Evolutionary conservation across 2,888 invertebrate species (phyloP).

Genomic region (Acronicta alni): DNA sequence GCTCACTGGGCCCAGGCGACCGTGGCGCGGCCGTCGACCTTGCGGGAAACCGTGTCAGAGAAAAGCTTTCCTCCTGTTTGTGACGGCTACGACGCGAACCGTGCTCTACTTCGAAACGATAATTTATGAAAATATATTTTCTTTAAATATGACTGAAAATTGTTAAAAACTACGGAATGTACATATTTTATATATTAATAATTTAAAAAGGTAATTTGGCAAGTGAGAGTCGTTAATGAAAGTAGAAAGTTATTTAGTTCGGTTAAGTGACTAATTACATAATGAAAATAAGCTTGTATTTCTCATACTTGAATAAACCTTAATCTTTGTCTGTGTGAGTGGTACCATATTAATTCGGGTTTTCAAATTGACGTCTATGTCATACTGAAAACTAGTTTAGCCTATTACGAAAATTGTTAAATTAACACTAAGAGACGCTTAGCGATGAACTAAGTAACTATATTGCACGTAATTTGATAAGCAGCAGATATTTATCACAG

Average conservation of each 20-base stretch:
- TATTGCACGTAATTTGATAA: conserved; percentile 33
- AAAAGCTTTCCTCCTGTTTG: conserved; percentile 80
- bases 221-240: conserved; percentile 44
- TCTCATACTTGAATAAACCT: conserved; percentile 16
- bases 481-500: conserved; percentile 35
- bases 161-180: too few relatives aligned
- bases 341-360: conserved; percentile 20
- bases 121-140: background rate
- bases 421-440: conserved; percentile 31
- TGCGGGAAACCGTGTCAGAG: conserved; percentile 81
- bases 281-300: conserved; percentile 22
- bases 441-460: conserved; percentile 35
- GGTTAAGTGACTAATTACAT: conserved; percentile 26
- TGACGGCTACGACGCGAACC: conserved; percentile 45
- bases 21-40: conserved; percentile 82
- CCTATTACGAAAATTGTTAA: conserved; percentile 45
- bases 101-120: conserved; percentile 68
- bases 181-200: background rate
- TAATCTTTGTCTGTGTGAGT: conserved; percentile 10
- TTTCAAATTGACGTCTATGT: conserved; percentile 22
- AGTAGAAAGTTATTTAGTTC: conserved; percentile 41
- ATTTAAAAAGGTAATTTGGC: conserved; percentile 33
- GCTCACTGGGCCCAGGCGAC: conserved; percentile 51
- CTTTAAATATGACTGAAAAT: background rate
- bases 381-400: conserved; percentile 40